These are phyloP conservation scores for Connochaetes taurinus DNA, from an alignment of 2,113 vertebrate species.

Conservation along the genomic window DNA sequence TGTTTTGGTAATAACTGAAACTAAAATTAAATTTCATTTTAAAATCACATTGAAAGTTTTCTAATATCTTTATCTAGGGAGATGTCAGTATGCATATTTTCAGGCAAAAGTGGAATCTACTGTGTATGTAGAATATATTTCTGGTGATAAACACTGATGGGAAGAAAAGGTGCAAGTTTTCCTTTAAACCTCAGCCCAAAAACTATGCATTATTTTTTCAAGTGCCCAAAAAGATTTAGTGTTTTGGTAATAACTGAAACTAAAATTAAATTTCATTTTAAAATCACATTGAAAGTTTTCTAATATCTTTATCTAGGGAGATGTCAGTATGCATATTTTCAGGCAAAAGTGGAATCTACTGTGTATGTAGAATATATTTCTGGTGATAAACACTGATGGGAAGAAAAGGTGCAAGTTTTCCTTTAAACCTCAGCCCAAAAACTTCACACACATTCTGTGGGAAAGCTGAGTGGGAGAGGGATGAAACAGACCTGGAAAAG, in stretches of 20 bases:
- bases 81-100: neutral
- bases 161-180: neutral
- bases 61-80: neutral
- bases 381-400: neutral
- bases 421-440: neutral
- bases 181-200: neutral
- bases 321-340: neutral
- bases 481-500: neutral
- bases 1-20: neutral
- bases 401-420: neutral
- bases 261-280: conserved; percentile 2
- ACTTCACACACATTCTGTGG: neutral
- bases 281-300: neutral
- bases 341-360: neutral
- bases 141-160: neutral
- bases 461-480: neutral
- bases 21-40: neutral
- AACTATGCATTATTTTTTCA: neutral
- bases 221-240: conserved; percentile 12
- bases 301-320: neutral
- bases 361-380: neutral
- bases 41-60: neutral
- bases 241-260: neutral
- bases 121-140: neutral
- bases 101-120: neutral